Percentiles rank a stretch among this genome's conserved stretches.
These are phyloP conservation scores for Chondrilla cf. caribensis DNA, from an alignment of 37 sponge, comb jelly and placozoan genomes.

Conservation along the genomic window DNA sequence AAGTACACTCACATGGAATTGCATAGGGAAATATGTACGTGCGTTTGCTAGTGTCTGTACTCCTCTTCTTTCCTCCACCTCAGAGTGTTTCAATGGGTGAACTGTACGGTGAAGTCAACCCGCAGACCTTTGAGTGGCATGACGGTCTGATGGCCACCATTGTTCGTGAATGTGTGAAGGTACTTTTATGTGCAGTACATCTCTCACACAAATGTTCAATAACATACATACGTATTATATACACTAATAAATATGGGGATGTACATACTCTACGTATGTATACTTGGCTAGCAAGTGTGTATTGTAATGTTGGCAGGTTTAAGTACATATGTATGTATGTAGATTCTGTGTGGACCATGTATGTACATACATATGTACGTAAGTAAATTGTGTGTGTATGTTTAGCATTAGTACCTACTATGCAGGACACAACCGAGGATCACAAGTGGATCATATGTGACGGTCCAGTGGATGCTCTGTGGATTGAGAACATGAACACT, in stretches of 20 bases:
- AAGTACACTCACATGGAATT: neutral
- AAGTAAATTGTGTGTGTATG: neutral
- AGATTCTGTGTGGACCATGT: neutral
- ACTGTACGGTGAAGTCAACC: constrained; percentile 96
- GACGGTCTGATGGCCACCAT: constrained; percentile 97
- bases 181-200: neutral
- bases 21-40: neutral
- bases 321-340: too few species aligned
- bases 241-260: too few species aligned
- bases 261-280: too few species aligned
- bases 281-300: too few species aligned
- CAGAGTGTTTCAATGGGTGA: constrained; percentile 94
- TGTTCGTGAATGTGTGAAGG: constrained; percentile 90
- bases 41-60: neutral
- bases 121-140: constrained; percentile 94
- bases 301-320: too few species aligned
- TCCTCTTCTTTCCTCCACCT: neutral
- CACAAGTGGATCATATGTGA: constrained; percentile 99
- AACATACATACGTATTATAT: too few species aligned
- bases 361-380: neutral
- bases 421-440: constrained; percentile 93
- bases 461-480: constrained; percentile 98
- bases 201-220: too few species aligned
- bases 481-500: constrained; percentile 99
- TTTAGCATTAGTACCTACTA: neutral